Conservation (phyloP, 2,113 vertebrate genomes). For the Ciconia maguari region DNA sequence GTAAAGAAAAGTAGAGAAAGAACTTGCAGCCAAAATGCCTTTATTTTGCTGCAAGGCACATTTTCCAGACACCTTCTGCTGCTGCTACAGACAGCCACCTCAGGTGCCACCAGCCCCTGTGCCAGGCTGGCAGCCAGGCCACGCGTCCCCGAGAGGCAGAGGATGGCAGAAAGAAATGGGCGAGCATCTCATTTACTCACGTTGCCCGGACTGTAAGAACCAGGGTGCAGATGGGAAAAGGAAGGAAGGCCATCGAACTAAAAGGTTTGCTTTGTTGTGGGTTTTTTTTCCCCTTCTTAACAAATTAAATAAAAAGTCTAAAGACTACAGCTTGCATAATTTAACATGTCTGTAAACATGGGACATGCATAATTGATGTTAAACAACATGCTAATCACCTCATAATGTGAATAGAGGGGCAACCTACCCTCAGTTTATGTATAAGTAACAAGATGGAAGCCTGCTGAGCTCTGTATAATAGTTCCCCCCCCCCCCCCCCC, state of each 20-base stretch:
- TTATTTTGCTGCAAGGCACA: background rate
- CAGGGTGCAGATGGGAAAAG: background rate
- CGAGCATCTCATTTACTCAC: background rate
- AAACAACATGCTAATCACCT: constrained; percentile 63
- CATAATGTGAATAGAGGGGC: background rate
- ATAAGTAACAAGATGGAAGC: constrained; percentile 49
- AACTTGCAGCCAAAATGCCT: background rate
- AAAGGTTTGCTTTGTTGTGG: background rate
- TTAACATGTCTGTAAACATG: constrained; percentile 51
- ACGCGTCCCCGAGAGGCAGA: rapidly evolving
- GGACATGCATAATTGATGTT: constrained; percentile 60
- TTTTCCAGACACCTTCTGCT: background rate
- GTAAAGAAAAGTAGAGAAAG: background rate
- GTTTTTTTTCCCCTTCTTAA: background rate
- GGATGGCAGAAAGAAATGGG: background rate
- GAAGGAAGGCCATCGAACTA: background rate
- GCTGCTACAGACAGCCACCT: background rate
- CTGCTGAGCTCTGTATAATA: constrained; percentile 31
- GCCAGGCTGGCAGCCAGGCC: background rate
- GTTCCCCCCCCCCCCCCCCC: too few relatives aligned
- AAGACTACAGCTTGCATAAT: constrained; percentile 61
- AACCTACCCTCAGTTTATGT: constrained; percentile 14
- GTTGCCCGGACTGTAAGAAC: background rate
- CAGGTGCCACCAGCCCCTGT: background rate
- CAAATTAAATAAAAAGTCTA: constrained; percentile 39